Base-by-base conservation (phyloP, 2,113 vertebrate genomes). In the Felis chaus region DNA sequence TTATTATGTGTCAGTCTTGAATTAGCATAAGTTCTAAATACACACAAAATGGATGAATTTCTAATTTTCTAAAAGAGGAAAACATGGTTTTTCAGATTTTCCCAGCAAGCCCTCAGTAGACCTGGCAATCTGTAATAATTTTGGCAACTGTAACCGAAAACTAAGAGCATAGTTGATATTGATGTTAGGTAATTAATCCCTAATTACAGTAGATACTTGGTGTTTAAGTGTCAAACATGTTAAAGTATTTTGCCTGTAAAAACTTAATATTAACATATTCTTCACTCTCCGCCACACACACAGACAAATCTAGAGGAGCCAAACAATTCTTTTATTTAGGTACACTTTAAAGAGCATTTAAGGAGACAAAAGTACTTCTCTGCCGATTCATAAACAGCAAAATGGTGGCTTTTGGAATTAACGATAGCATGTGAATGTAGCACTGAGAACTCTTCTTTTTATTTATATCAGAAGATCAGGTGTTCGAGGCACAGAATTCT, bases 71-170 rank as follows among this genome's bases (percentile, higher is more conserved):
- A 33, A 68, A 94, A 83, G 41, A 83, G 55, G 85, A 66, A 91
- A 89, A 41, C 23, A 2, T 96, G 7, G 53, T 25, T 86, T 45
- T n/a, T 61, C 55, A 94, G 29, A 78, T 74, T 97, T 97, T 79
- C 69, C 48, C 76, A 18, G 25, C 50, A 61, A 69, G 7, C 33
- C 11, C 65, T 73, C 11, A 45, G 3, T 63, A 87, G 23, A 81
- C 68, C 45, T 61, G 4, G 66, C 80, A 71, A 91, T 83, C 45
- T 91, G 5, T 82, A 48, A 80, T 78, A 66, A 89, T 90, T 84
- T 79, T 71, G 29, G 63, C 41, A 91, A 18, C 39, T 33, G 3
- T 73, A 89, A 91, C 29, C 76, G 69, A 95, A 78, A 80, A 39
- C 78, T 89, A 25, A 92, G 86, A 81, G 2, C 36, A 25, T 85